Percentiles rank a stretch among this genome's conserved stretches.
phyloP scores from a whole-genome alignment of 2,888 invertebrate species.

The Leucophenga maculata region DNA sequence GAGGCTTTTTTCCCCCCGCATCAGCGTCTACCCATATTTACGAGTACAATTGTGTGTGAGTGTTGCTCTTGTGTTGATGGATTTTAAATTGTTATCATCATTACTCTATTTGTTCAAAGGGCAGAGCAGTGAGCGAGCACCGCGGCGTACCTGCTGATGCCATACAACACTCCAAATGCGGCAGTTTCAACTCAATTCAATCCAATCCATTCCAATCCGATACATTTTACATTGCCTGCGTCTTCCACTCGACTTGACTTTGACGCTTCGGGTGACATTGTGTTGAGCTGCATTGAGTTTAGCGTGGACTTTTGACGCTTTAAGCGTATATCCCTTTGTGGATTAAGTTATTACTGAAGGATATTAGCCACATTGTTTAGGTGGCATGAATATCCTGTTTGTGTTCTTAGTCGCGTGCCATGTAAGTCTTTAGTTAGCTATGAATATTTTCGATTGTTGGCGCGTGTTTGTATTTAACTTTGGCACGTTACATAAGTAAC shows the following conservation, averaged over 20 bases:
- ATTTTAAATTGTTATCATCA: conserved; percentile 69
- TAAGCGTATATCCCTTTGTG: conserved; percentile 44
- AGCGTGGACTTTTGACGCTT: conserved; percentile 49
- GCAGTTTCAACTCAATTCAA: background rate
- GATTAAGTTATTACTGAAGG: conserved; percentile 20
- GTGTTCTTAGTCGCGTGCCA: background rate
- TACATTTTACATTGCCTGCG: conserved; percentile 12
- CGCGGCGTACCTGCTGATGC: conserved; percentile 13
- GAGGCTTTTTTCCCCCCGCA: conserved; percentile 50
- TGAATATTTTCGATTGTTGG: too few relatives aligned
- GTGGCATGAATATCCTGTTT: background rate
- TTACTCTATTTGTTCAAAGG: conserved; percentile 51
- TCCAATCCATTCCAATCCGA: conserved; percentile 41
- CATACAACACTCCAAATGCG: too few relatives aligned
- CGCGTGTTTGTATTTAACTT: too few relatives aligned
- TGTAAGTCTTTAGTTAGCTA: background rate
- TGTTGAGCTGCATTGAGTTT: conserved; percentile 19
- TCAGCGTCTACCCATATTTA: too few relatives aligned
- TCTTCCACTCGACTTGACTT: background rate
- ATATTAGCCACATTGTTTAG: background rate
- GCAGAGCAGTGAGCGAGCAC: background rate
- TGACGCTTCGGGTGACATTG: too few relatives aligned
- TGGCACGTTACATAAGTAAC: too few relatives aligned
- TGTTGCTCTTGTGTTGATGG: conserved; percentile 58
- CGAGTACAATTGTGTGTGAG: too few relatives aligned